These are phyloP conservation scores for Trididemnum nubilum DNA, from an alignment of 23 tunicate genomes.

Conservation along the genomic window DNA sequence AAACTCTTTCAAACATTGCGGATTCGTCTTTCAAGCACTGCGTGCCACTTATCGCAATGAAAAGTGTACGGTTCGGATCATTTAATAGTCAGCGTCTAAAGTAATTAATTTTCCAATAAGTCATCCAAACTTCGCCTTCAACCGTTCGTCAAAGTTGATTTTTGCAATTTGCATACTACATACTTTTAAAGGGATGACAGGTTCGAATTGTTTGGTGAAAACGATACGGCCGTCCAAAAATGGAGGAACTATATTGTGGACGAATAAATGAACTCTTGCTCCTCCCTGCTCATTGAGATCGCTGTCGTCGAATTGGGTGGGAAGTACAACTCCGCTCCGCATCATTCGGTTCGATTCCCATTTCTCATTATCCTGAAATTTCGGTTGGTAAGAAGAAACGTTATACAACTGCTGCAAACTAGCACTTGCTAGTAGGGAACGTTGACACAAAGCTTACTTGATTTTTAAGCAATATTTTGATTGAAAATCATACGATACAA, in stretches of 20 bases:
- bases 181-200: conserved; percentile 89
- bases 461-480: too few species aligned
- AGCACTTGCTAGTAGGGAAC: too few species aligned
- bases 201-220: conserved; percentile 99
- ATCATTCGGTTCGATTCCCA: conserved; percentile 99
- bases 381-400: not conserved
- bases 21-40: too few species aligned
- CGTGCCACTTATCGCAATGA: too few species aligned
- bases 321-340: conserved; percentile 96
- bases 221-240: conserved; percentile 97
- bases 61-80: too few species aligned
- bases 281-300: conserved; percentile 96
- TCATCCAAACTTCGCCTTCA: too few species aligned
- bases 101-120: too few species aligned
- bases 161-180: not conserved
- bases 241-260: conserved; percentile 97
- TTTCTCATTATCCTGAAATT: conserved; percentile 85
- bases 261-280: conserved; percentile 95
- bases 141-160: not conserved
- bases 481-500: too few species aligned
- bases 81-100: too few species aligned
- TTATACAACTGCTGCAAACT: too few species aligned
- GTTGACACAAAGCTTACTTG: too few species aligned
- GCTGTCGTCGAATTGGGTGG: conserved; percentile 74
- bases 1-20: too few species aligned